Percentiles rank a stretch among this genome's conserved stretches.
Conservation (phyloP, 2,797 vertebrate species). For the Zenarchopterus dispar region DNA sequence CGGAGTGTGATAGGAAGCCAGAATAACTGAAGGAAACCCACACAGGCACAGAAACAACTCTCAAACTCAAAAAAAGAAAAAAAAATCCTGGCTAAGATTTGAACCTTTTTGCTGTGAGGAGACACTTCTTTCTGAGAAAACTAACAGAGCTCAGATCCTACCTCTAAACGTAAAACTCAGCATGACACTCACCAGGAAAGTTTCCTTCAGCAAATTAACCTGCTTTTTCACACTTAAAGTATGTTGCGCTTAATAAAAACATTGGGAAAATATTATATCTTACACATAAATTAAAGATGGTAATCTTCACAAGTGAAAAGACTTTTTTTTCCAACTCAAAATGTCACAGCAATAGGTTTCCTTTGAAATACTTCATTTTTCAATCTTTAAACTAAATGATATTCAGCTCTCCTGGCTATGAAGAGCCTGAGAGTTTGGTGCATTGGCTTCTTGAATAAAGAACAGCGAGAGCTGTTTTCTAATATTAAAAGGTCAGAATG, state of each 20-base stretch:
- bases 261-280: slow-evolving; percentile 7
- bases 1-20: too few species aligned
- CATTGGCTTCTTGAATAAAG: slow-evolving; percentile 54
- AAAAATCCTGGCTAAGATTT: too few species aligned
- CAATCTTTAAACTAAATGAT: slow-evolving; percentile 48
- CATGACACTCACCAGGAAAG: not conserved
- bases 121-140: too few species aligned
- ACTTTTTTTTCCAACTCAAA: slow-evolving; percentile 24
- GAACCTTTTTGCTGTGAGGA: too few species aligned
- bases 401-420: slow-evolving; percentile 27
- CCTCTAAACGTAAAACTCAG: too few species aligned
- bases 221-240: not conserved
- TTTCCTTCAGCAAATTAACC: slow-evolving; percentile 18
- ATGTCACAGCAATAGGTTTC: slow-evolving; percentile 42
- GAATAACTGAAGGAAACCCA: too few species aligned
- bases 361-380: slow-evolving; percentile 57
- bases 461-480: slow-evolving; percentile 44
- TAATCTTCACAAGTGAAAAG: slow-evolving; percentile 36
- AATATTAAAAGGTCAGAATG: slow-evolving; percentile 59
- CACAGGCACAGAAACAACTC: too few species aligned
- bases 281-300: slow-evolving; percentile 36
- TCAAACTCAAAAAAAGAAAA: too few species aligned
- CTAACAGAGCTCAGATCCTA: too few species aligned
- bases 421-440: slow-evolving; percentile 36
- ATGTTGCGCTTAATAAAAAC: slow-evolving; percentile 7